Evolutionary conservation across 2,797 vertebrate genomes (phyloP), one percentile per base, ranked within the genome.

Genomic region (Oryzias dopingdopingensis): DNA sequence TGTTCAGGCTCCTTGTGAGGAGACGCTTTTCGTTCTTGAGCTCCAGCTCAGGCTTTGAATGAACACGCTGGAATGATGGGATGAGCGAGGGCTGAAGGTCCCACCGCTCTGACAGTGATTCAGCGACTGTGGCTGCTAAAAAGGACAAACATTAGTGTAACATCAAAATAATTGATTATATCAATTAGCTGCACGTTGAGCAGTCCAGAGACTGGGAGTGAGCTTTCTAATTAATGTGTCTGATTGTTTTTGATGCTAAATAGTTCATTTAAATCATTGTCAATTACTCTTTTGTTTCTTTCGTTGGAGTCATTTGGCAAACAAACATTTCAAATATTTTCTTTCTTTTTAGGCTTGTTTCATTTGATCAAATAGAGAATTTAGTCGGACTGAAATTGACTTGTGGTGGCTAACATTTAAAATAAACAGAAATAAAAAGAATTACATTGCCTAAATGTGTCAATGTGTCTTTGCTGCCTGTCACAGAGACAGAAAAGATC

Each of bases 161-260:
- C 69, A 75, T 77, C 52, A 61, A 72, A 71, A 61, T 58, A 76
- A 79, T 53, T 81, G 77, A 83, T 75, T 76, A 44, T 32, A n/a
- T 54, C 40, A 73, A 70, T 77, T 56, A 80, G 56, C 64, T 57
- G 62, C 51, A 46, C 4, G 49, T 49, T 55, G 55, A 53, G 67
- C 46, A 63, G 66, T 56, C 63, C 49, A 49, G 66, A 71, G 51
- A 24, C 14, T 14, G 37, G 8, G 52, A 62, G 46, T 1, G 14
- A 54, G n/a, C 46, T 59, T 71, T 65, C 32, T 65, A 78, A 79
- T 81, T 78, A 56, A 79, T 68, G 65, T 15, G 7, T 52, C 29
- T 59, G 17, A 72, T 70, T 73, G 56, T 58, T 76, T 63, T 69
- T 12, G 56, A 62, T 43, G 4, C 32, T 54, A 32, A 72, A 61